Evolutionary conservation across 2,797 vertebrate genomes (phyloP).

Genomic region (Ptychobarbus kaznakovi): DNA sequence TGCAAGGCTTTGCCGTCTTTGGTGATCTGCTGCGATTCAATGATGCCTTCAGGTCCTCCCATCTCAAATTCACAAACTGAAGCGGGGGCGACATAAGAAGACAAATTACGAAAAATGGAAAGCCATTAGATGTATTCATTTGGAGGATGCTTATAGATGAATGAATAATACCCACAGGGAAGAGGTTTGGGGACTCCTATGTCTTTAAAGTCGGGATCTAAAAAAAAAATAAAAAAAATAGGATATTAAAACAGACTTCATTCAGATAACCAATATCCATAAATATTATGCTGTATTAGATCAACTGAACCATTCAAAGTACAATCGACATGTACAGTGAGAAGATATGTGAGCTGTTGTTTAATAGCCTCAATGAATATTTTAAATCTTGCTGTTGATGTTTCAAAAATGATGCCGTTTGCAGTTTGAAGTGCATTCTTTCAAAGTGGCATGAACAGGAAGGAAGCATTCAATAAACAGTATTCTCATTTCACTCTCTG

Average conservation of each 20-base stretch:
- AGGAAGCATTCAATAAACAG: slow-evolving; percentile 2
- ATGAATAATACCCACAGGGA: slow-evolving; percentile 88
- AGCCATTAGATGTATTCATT: slow-evolving; percentile 37
- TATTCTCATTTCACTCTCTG: background rate
- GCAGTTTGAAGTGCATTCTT: slow-evolving; percentile 10
- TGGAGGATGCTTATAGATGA: slow-evolving; percentile 31
- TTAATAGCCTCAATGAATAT: slow-evolving; percentile 22
- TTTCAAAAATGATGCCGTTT: slow-evolving; percentile 3
- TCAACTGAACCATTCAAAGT: background rate
- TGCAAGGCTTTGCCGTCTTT: slow-evolving; percentile 94
- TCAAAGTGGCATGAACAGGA: background rate
- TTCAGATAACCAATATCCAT: slow-evolving; percentile 62
- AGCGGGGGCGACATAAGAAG: slow-evolving; percentile 52
- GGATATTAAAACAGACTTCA: slow-evolving; percentile 54
- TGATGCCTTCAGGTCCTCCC: slow-evolving; percentile 97
- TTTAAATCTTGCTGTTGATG: background rate
- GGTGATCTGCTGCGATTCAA: slow-evolving; percentile 95
- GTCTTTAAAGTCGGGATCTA: slow-evolving; percentile 99
- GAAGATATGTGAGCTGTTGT: background rate
- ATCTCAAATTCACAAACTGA: slow-evolving; percentile 97
- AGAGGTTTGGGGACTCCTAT: slow-evolving; percentile 94
- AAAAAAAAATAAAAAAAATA: slow-evolving; percentile 60
- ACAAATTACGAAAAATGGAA: slow-evolving; percentile 49
- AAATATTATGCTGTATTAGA: slow-evolving; percentile 1
- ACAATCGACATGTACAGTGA: background rate